Conservation (phyloP, 1,140 invertebrate genomes). For the Campoletis sonorensis region DNA sequence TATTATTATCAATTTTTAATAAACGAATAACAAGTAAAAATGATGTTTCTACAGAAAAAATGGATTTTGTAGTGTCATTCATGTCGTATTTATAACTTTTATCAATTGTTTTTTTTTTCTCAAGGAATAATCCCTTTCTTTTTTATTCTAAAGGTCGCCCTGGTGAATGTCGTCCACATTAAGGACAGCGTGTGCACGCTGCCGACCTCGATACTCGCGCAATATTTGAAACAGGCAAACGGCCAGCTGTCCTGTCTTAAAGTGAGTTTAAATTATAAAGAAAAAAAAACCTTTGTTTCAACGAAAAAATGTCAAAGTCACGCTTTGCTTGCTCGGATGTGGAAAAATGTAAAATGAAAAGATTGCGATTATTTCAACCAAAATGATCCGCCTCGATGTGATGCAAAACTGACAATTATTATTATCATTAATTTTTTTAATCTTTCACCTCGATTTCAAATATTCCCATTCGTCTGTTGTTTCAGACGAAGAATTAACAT, state of each 20-base stretch:
- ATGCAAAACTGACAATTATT: background rate
- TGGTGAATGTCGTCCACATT: constrained; percentile 88
- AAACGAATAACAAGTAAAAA: background rate
- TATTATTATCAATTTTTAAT: background rate
- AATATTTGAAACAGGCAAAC: constrained; percentile 89
- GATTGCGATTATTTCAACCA: background rate
- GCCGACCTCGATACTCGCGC: constrained; percentile 86
- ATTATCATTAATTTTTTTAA: background rate
- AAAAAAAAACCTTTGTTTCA: no score
- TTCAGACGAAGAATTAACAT: background rate
- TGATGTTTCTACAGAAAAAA: background rate
- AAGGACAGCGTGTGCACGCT: constrained; percentile 86
- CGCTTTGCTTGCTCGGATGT: no score
- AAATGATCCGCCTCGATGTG: background rate
- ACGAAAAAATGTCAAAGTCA: no score
- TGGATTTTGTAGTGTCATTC: background rate
- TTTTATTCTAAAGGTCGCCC: constrained; percentile 80
- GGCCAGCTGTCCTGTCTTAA: constrained; percentile 88
- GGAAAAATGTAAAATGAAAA: no score
- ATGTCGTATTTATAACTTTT: background rate
- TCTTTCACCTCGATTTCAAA: background rate
- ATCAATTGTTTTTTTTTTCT: constrained; percentile 33
- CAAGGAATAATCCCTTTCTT: constrained; percentile 44
- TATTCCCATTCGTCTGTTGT: background rate
- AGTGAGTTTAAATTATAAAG: constrained; percentile 73